Base-by-base conservation (phyloP, 1,140 invertebrate genomes). In the Drosophila pseudoananassae region DNA sequence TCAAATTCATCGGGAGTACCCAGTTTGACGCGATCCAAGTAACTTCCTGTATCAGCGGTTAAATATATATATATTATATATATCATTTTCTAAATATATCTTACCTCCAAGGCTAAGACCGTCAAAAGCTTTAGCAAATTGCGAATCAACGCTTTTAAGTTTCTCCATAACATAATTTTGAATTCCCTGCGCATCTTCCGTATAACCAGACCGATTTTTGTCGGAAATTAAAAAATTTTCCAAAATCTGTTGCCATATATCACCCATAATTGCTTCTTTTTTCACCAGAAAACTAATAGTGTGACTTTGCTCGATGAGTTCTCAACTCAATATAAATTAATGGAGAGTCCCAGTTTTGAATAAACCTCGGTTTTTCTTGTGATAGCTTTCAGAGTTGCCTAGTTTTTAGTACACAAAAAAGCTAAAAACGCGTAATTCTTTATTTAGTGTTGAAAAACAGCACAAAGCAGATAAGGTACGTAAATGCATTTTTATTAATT, bases 1-100 rank as follows among this genome's bases (percentile, higher is more conserved):
- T 72, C 69, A 14, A 72, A 72, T 69, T 76, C 72, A 29, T 76
- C 71, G 9, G 72, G 72, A 20, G 71, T 66, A 14, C 17, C 31
- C 10, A 76, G 17, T 12, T 75, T 74, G 1, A 66, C 49, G 14
- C 72, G 33, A 49, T 76, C 72, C 71, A 76, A 75, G 31, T 76
- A 76, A 43, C 72, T 76, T 15, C 71, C 71, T 74, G 17, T 29
- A 23, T 14, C 5, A n/a, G 2, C 12, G 27, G 10, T 0, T 29
- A 45, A 12, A 51, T 15, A 8, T 5, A 20, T 45, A n/a, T 27
- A 8, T n/a, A 20, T 1, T 29, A n/a, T 4, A 31, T 29, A 14
- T 7, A 14, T 2, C 4, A 1, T 51, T 20, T 8, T 15, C 2
- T 0, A 56, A 55, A 17, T 5, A 15, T 2, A n/a, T 29, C 15